A percentile compares a stretch with the other conserved stretches of the same genome.
These are phyloP conservation scores for Fragum sueziense DNA, from an alignment of 2,888 invertebrate species.

Conservation along the genomic window DNA sequence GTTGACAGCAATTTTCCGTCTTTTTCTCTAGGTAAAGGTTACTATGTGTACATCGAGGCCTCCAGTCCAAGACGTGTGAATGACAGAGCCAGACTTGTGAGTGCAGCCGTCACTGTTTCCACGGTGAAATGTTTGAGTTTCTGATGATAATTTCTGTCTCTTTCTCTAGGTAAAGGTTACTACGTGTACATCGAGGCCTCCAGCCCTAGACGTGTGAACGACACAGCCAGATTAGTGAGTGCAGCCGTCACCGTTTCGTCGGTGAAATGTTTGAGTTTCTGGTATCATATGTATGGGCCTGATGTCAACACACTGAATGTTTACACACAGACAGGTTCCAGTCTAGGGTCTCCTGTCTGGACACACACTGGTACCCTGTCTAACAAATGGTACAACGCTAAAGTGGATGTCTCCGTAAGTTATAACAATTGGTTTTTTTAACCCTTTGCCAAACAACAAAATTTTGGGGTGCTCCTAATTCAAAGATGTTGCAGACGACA, in stretches of 20 bases:
- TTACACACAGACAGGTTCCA: conserved; percentile 61
- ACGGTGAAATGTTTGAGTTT: conserved; percentile 62
- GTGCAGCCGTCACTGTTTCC: conserved; percentile 52
- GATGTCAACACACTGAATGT: conserved; percentile 73
- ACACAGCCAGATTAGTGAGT: conserved; percentile 67
- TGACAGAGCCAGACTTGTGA: conserved; percentile 67
- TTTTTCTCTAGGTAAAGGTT: conserved; percentile 61
- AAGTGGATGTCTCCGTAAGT: conserved; percentile 57
- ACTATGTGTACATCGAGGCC: conserved; percentile 75
- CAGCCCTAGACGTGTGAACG: conserved; percentile 61
- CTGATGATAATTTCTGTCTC: background rate
- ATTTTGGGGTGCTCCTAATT: too few species aligned
- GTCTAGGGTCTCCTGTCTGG: conserved; percentile 68
- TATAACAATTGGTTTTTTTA: background rate
- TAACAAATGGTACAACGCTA: conserved; percentile 72
- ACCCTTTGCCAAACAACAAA: background rate
- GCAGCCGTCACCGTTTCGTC: conserved; percentile 51
- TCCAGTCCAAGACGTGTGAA: conserved; percentile 63
- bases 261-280: conserved; percentile 73
- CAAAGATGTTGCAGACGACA: too few species aligned
- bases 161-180: conserved; percentile 56
- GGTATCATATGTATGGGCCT: conserved; percentile 80
- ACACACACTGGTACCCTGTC: conserved; percentile 69
- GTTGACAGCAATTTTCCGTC: too few species aligned
- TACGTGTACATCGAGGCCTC: conserved; percentile 76